Conservation (phyloP, 92 coral and sea anemone species). For the Palythoa grandis region DNA sequence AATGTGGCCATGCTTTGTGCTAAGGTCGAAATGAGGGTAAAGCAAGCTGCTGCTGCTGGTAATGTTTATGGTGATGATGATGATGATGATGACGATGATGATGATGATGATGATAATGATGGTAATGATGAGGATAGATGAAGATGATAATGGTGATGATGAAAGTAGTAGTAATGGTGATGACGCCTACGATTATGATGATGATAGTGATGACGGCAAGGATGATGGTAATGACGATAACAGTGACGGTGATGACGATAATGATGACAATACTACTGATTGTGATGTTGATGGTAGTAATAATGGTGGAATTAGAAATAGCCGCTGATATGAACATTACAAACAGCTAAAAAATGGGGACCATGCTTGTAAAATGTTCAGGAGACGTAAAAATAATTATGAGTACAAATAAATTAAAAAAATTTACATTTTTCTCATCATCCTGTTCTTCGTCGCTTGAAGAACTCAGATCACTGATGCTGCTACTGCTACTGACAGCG, state of each 20-base stretch:
- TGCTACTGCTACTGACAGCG: slow-evolving; percentile 63
- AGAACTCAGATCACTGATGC: slow-evolving; percentile 54
- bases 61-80: no score
- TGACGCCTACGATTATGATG: no score
- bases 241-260: background rate
- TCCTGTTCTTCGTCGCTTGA: slow-evolving; percentile 67
- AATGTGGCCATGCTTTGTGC: no score
- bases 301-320: no score
- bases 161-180: no score
- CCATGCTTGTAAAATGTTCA: background rate
- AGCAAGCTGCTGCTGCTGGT: no score
- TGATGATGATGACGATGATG: background rate
- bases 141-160: background rate
- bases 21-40: no score
- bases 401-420: background rate
- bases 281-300: no score
- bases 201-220: background rate
- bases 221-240: background rate
- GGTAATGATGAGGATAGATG: background rate
- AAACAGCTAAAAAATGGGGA: no score
- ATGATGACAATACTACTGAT: background rate
- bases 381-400: background rate
- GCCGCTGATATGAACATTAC: no score
- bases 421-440: slow-evolving; percentile 16
- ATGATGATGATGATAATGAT: background rate